Conservation (phyloP, 1,140 invertebrate species). For the Hypsibius dujardini region DNA sequence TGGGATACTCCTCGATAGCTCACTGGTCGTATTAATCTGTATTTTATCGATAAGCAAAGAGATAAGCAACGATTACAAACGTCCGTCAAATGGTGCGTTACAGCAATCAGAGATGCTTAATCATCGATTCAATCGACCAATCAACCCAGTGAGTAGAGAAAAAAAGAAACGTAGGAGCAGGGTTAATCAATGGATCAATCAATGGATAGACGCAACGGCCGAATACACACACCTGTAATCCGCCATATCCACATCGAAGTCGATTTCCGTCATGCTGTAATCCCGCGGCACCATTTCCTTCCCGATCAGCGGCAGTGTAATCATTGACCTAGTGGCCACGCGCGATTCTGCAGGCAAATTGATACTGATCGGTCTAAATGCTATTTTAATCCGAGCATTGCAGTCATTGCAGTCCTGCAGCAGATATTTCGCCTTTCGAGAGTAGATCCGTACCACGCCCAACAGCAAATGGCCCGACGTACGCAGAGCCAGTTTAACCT, state of each 20-base stretch:
- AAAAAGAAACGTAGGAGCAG: too few species aligned
- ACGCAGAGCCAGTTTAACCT: slow-evolving; percentile 91
- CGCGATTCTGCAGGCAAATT: slow-evolving; percentile 88
- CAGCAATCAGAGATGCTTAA: too few species aligned
- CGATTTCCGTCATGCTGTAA: background rate
- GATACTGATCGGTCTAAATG: slow-evolving; percentile 91
- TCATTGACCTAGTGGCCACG: slow-evolving; percentile 39
- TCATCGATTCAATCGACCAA: too few species aligned
- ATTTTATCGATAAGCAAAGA: too few species aligned
- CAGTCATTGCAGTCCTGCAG: slow-evolving; percentile 99
- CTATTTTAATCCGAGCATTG: slow-evolving; percentile 99
- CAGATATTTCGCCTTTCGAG: slow-evolving; percentile 92
- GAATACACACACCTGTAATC: background rate
- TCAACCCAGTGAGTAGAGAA: too few species aligned
- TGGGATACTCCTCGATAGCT: too few species aligned
- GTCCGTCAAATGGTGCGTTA: too few species aligned
- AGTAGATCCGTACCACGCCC: slow-evolving; percentile 96
- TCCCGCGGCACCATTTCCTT: background rate
- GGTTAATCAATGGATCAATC: too few species aligned
- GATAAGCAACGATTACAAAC: too few species aligned
- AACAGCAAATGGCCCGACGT: slow-evolving; percentile 95
- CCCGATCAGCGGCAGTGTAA: slow-evolving; percentile 22
- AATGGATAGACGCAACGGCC: too few species aligned
- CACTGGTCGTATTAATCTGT: too few species aligned
- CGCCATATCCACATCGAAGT: background rate